phyloP scores from a whole-genome alignment of 2,797 vertebrate genomes.

The Etheostoma nigrum region DNA sequence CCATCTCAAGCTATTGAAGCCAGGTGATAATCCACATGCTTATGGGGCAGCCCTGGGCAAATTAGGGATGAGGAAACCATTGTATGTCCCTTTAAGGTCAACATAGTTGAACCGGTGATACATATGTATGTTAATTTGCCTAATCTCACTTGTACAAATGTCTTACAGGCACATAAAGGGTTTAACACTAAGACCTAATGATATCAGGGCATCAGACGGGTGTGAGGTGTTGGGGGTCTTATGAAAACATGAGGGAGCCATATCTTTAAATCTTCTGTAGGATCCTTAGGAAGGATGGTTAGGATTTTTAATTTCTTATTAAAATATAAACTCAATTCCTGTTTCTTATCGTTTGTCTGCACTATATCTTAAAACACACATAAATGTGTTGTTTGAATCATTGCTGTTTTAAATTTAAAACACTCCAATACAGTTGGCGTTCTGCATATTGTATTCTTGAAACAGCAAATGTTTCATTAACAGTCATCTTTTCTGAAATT shows the following conservation, averaged over 20 bases:
- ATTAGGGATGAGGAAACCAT: conserved; percentile 79
- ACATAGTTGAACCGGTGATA: conserved; percentile 82
- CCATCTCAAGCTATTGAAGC: conserved; percentile 82
- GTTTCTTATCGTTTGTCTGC: not conserved
- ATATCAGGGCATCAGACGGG: conserved; percentile 81
- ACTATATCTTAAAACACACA: not conserved
- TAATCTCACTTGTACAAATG: conserved; percentile 86
- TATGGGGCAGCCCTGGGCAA: conserved; percentile 75
- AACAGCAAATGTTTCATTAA: conserved; percentile 4
- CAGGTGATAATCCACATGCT: conserved; percentile 83
- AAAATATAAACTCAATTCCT: not conserved
- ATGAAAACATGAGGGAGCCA: conserved; percentile 72
- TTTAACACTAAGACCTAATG: conserved; percentile 83
- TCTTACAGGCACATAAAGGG: conserved; percentile 86
- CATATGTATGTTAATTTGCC: conserved; percentile 87
- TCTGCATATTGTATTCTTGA: not conserved
- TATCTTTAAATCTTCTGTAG: conserved; percentile 63
- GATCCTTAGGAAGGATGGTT: conserved; percentile 22
- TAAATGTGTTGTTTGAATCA: not conserved
- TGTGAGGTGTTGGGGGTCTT: conserved; percentile 29
- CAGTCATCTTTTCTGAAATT: not conserved
- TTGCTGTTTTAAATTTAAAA: conserved; percentile 9
- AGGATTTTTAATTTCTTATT: conserved; percentile 4
- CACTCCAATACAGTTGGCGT: too few relatives aligned
- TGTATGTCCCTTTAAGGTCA: conserved; percentile 83